phyloP scores from a whole-genome alignment of 2,797 vertebrate species.

The Garrulus glandarius region DNA sequence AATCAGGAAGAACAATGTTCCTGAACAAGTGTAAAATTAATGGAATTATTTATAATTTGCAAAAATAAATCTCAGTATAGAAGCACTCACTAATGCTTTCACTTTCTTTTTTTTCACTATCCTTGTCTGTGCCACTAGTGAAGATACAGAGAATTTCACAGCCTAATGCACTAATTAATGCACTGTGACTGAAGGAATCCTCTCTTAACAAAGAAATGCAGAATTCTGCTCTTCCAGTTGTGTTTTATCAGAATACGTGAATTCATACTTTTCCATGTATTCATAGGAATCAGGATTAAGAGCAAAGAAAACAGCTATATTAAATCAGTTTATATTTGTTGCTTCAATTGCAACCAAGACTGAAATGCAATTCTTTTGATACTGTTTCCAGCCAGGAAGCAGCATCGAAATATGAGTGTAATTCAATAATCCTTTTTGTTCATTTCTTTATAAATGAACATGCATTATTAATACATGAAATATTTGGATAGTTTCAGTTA shows the following conservation, averaged over 20 bases:
- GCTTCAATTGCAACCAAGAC: background rate
- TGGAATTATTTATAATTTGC: background rate
- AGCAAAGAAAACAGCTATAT: background rate
- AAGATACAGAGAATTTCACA: background rate
- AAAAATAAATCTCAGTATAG: background rate
- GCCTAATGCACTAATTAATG: background rate
- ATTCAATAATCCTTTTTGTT: background rate
- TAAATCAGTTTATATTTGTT: background rate
- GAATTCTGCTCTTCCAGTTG: background rate
- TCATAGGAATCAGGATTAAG: background rate
- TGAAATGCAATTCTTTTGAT: background rate
- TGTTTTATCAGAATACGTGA: background rate
- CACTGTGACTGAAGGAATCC: background rate
- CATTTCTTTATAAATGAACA: background rate
- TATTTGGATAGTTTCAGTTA: background rate
- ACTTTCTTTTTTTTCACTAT: background rate
- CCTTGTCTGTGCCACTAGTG: background rate
- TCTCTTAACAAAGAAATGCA: background rate
- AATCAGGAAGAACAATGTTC: background rate
- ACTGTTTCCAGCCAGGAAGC: background rate
- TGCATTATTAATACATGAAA: background rate
- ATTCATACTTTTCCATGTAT: background rate
- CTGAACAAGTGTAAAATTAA: background rate
- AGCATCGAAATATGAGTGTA: background rate
- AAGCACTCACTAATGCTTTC: background rate